phyloP scores from a whole-genome alignment of 2,888 invertebrate genomes.

The Teleiodes luculella region DNA sequence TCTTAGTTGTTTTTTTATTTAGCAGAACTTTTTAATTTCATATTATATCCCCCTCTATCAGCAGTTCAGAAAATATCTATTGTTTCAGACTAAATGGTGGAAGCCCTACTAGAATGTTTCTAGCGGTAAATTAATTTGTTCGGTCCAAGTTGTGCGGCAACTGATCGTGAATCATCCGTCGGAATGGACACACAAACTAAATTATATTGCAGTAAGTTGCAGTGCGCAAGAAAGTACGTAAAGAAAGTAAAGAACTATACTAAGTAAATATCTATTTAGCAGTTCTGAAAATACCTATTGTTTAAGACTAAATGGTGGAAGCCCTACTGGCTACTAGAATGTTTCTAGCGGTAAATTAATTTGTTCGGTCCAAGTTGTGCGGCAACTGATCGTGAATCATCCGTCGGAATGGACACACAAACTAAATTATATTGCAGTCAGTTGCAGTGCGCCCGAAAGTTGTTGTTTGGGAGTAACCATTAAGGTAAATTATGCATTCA shows the following conservation, averaged over 20 bases:
- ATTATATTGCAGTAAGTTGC: background rate
- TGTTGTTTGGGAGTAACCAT: too few species aligned
- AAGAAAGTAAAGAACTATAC: too few species aligned
- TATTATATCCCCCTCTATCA: too few species aligned
- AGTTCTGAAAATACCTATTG: too few species aligned
- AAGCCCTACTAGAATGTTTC: conserved; percentile 18
- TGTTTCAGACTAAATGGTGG: too few species aligned
- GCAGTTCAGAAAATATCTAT: too few species aligned
- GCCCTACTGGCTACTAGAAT: conserved; percentile 9
- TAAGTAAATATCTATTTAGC: too few species aligned
- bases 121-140: conserved; percentile 26
- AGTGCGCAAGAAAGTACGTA: background rate
- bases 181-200: background rate
- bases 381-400: conserved; percentile 18
- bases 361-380: conserved; percentile 23
- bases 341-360: conserved; percentile 26
- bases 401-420: background rate
- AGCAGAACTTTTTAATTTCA: too few species aligned
- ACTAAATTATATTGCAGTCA: background rate
- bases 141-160: conserved; percentile 21
- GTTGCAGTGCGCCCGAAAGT: background rate
- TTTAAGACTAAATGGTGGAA: background rate
- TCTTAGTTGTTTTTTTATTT: too few species aligned
- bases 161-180: conserved; percentile 14
- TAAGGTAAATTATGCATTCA: too few species aligned